phyloP scores from a whole-genome alignment of 30 jellyfish, hydroid and myxozoan species.

The Morbakka virulenta region DNA sequence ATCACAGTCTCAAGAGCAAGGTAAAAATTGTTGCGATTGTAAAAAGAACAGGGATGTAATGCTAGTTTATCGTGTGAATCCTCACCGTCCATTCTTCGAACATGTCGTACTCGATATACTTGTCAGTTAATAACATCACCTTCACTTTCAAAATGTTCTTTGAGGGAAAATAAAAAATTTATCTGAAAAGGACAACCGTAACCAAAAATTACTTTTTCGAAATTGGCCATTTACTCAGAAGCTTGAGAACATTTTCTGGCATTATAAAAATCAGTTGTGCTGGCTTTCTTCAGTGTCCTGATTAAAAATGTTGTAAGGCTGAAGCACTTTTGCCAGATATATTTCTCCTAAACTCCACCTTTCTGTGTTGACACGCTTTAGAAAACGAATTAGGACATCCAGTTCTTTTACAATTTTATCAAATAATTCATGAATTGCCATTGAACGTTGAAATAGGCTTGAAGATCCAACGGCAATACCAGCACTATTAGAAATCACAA shows the following conservation, averaged over 20 bases:
- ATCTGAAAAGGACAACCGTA: conserved; percentile 35
- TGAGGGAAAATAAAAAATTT: conserved; percentile 16
- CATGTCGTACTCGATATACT: too few species aligned
- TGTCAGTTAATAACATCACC: too few species aligned
- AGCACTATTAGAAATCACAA: conserved; percentile 1
- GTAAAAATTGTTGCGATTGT: too few species aligned
- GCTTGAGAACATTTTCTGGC: conserved; percentile 9
- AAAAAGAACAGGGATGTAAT: too few species aligned
- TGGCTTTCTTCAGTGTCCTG: background rate
- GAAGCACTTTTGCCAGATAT: conserved; percentile 11
- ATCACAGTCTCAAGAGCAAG: too few species aligned
- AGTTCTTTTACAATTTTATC: background rate
- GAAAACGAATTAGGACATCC: background rate
- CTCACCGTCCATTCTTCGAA: too few species aligned
- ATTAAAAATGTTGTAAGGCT: conserved; percentile 14
- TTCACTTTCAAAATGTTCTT: too few species aligned
- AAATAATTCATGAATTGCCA: background rate
- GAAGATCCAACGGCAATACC: background rate
- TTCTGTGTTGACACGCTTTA: conserved; percentile 6
- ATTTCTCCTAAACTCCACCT: conserved; percentile 33
- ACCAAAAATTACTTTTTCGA: background rate
- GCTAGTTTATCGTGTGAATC: too few species aligned
- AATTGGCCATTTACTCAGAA: background rate
- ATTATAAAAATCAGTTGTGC: conserved; percentile 1
- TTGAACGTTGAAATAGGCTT: too few species aligned